Conservation (phyloP, 37 sponge, comb jelly and placozoan genomes). For the Geodia barretti region DNA sequence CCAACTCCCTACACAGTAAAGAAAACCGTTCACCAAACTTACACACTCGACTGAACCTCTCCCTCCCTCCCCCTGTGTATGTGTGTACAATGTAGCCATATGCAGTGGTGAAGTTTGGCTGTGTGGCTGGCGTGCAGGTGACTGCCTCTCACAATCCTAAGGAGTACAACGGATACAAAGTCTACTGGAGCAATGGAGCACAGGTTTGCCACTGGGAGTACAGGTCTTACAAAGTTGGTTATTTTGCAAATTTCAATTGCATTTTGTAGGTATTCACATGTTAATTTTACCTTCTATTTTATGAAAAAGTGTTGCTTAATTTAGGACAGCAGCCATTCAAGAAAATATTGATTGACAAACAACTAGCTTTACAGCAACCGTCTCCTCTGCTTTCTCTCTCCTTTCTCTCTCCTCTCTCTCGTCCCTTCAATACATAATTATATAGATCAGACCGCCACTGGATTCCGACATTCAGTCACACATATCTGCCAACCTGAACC, state of each 20-base stretch:
- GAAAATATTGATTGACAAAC: too few species aligned
- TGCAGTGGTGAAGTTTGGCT: slow-evolving; percentile 71
- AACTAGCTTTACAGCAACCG: too few species aligned
- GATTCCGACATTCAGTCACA: slow-evolving; percentile 75
- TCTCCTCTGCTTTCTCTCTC: neutral
- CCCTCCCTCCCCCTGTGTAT: neutral
- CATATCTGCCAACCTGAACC: slow-evolving; percentile 78
- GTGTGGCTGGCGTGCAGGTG: slow-evolving; percentile 91
- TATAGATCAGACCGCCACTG: slow-evolving; percentile 94
- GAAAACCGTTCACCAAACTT: neutral
- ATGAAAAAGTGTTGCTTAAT: too few species aligned
- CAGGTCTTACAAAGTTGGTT: too few species aligned
- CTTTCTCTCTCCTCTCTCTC: neutral
- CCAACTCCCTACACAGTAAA: slow-evolving; percentile 95
- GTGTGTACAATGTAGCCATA: slow-evolving; percentile 69
- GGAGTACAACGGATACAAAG: slow-evolving; percentile 98
- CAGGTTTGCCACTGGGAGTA: too few species aligned
- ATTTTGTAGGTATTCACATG: too few species aligned
- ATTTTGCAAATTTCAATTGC: too few species aligned
- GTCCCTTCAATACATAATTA: too few species aligned
- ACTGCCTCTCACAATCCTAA: slow-evolving; percentile 99
- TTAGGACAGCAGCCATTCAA: too few species aligned
- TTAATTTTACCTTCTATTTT: too few species aligned
- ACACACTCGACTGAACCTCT: neutral
- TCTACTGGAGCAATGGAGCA: slow-evolving; percentile 98